Conservation (phyloP, 2,888 invertebrate species). For the Leptothorax acervorum region DNA sequence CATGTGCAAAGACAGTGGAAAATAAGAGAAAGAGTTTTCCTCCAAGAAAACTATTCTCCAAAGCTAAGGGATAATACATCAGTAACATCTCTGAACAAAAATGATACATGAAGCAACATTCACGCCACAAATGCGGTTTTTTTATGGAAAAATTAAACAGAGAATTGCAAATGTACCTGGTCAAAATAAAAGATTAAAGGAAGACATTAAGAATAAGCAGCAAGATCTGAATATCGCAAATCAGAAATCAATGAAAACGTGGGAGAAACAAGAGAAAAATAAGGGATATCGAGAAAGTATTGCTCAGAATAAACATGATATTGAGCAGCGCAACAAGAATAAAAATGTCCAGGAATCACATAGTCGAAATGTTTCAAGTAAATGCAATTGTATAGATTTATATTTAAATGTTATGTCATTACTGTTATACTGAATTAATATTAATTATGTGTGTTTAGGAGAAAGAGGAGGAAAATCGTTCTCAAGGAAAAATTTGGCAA, state of each 20-base stretch:
- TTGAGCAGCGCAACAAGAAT: neutral
- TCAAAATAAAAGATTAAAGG: neutral
- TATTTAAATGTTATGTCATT: neutral
- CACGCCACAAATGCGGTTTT: conserved; percentile 76
- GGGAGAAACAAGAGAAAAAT: conserved; percentile 2
- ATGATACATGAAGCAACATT: neutral
- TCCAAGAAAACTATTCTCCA: neutral
- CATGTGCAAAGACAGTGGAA: neutral
- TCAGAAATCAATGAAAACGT: neutral
- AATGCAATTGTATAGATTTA: neutral
- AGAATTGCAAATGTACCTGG: conserved; percentile 13
- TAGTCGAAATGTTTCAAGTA: neutral
- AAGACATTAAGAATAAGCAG: neutral
- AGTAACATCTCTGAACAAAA: neutral
- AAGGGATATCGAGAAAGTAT: neutral
- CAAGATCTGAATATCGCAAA: neutral
- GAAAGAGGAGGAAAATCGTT: neutral
- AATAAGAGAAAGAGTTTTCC: neutral
- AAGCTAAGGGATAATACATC: neutral
- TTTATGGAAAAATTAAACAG: conserved; percentile 69
- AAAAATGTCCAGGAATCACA: neutral
- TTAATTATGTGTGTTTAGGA: conserved; percentile 11
- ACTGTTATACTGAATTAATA: neutral
- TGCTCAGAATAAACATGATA: neutral
- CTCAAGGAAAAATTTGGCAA: conserved; percentile 64